Conservation (phyloP, 2,888 invertebrate genomes). For the Drosophila kuntzei region DNA sequence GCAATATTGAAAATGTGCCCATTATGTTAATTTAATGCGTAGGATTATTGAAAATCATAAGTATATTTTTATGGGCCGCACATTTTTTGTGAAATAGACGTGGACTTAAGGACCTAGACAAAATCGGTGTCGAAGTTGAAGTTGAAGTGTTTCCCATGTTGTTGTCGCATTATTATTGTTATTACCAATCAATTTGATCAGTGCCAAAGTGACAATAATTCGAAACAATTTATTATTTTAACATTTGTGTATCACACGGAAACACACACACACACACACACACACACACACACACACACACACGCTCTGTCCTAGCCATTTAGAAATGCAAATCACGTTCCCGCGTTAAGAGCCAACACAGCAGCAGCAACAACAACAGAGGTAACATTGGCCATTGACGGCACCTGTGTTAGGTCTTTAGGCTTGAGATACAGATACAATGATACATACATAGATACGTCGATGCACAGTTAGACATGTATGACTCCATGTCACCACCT, state of each 20-base stretch:
- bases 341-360: constrained; percentile 66
- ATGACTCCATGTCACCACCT: constrained; percentile 15
- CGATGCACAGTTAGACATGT: constrained; percentile 41
- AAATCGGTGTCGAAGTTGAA: constrained; percentile 18
- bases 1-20: constrained; percentile 73
- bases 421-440: constrained; percentile 50
- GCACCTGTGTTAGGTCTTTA: constrained; percentile 64
- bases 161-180: constrained; percentile 80
- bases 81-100: constrained; percentile 45
- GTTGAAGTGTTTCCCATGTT: constrained; percentile 28
- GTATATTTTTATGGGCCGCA: constrained; percentile 69
- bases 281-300: constrained; percentile 6
- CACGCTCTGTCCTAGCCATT: constrained; percentile 48
- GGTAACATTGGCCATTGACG: constrained; percentile 45
- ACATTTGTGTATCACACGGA: constrained; percentile 70
- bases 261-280: constrained; percentile 27
- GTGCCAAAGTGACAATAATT: constrained; percentile 80
- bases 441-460: constrained; percentile 33
- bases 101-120: constrained; percentile 32
- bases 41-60: constrained; percentile 80
- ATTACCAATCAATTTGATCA: constrained; percentile 79
- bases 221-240: constrained; percentile 81
- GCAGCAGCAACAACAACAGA: constrained; percentile 31
- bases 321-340: constrained; percentile 79
- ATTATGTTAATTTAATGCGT: constrained; percentile 79